These are phyloP conservation scores for Hydractinia echinata DNA, from an alignment of 30 jellyfish, hydroid and myxozoan genomes.

Conservation along the genomic window DNA sequence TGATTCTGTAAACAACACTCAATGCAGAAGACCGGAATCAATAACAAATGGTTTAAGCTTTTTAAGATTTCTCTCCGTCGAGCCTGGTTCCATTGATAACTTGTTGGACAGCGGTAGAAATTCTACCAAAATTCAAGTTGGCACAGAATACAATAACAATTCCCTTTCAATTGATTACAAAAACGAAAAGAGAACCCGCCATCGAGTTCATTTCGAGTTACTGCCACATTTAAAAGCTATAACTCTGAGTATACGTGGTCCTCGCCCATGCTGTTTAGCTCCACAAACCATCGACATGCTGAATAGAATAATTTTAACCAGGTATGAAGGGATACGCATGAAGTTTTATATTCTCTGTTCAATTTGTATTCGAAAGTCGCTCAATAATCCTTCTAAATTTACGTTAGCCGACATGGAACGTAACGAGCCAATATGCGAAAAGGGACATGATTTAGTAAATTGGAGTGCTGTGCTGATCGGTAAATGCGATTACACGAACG, in stretches of 20 bases:
- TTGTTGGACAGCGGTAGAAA: slow-evolving; percentile 24
- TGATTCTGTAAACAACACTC: background rate
- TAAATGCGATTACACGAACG: slow-evolving; percentile 9
- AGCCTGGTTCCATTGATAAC: slow-evolving; percentile 23
- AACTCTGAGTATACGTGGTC: slow-evolving; percentile 37
- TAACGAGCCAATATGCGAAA: slow-evolving; percentile 27
- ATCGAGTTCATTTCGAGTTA: slow-evolving; percentile 36
- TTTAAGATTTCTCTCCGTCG: slow-evolving; percentile 33
- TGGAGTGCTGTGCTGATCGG: slow-evolving; percentile 31
- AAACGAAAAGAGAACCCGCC: slow-evolving; percentile 5
- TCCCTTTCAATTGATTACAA: slow-evolving; percentile 2
- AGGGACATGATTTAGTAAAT: slow-evolving; percentile 28
- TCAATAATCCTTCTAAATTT: slow-evolving; percentile 9
- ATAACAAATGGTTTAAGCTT: slow-evolving; percentile 25
- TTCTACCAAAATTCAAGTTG: slow-evolving; percentile 13
- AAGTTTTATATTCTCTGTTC: slow-evolving; percentile 25
- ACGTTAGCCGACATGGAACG: slow-evolving; percentile 12
- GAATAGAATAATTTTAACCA: slow-evolving; percentile 34
- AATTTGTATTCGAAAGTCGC: slow-evolving; percentile 17
- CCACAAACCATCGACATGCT: slow-evolving; percentile 38
- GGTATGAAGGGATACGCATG: slow-evolving; percentile 6
- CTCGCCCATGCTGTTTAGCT: slow-evolving; percentile 45
- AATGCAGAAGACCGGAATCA: background rate
- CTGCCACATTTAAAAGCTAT: slow-evolving; percentile 28
- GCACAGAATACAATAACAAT: slow-evolving; percentile 8